Percentiles rank a stretch among this genome's conserved stretches.
Evolutionary conservation across 2,113 vertebrate genomes (phyloP).

Genomic region (Eolophus roseicapilla): DNA sequence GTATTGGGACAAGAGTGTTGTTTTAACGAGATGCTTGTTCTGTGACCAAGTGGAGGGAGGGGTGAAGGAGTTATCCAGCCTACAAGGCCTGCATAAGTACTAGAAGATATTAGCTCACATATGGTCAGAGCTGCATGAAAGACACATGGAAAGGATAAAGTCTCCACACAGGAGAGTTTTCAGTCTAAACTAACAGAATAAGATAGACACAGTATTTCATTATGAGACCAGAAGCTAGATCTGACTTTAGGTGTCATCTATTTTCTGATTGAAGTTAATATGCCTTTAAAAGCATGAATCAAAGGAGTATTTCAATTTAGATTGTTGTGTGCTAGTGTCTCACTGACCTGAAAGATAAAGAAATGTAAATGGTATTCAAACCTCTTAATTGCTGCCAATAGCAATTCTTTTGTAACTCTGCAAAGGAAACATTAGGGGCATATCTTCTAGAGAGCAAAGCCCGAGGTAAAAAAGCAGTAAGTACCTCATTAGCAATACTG

Average conservation of each 20-base stretch:
- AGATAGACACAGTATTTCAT: slow-evolving; percentile 1
- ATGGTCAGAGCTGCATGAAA: not conserved
- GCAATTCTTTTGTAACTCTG: slow-evolving; percentile 43
- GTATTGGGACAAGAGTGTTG: not conserved
- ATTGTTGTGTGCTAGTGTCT: not conserved
- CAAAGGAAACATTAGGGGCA: slow-evolving; percentile 23
- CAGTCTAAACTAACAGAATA: not conserved
- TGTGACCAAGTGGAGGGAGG: not conserved
- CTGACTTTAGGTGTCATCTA: slow-evolving; percentile 3
- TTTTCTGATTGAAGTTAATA: slow-evolving; percentile 13
- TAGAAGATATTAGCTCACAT: not conserved
- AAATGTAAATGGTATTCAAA: slow-evolving; percentile 58
- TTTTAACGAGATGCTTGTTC: not conserved
- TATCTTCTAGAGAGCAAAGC: slow-evolving; percentile 30
- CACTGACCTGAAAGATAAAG: slow-evolving; percentile 53
- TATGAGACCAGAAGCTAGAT: not conserved
- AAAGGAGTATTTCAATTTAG: slow-evolving; percentile 50
- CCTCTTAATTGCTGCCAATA: slow-evolving; percentile 56
- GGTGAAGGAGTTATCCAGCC: not conserved
- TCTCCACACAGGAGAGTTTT: not conserved
- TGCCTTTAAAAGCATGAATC: not conserved
- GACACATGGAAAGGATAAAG: not conserved
- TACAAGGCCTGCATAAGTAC: not conserved
- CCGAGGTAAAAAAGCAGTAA: slow-evolving; percentile 9
- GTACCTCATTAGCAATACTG: slow-evolving; percentile 47